Evolutionary conservation across 2,888 invertebrate genomes (phyloP), one percentile per base, ranked within the genome.

Genomic region (Hyles lineata): DNA sequence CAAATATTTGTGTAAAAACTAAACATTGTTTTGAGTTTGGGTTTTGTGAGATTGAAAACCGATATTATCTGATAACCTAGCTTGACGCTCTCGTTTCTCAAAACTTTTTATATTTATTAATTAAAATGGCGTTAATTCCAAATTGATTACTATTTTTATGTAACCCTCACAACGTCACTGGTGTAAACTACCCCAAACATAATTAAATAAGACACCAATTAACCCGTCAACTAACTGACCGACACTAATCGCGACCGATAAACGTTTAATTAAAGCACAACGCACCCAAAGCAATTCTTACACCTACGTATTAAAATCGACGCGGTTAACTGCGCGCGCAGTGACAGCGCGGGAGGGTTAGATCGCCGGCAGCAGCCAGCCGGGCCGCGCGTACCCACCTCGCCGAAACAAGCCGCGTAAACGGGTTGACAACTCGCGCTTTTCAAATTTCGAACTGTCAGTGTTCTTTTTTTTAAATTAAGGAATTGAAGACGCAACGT

Each of bases 341-440:
- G 73, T 74, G 71, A 78, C 71, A 80, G 87, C 83, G 88, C 82
- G 84, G 87, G 79, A 74, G 76, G 78, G 78, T 85, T 89, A 94
- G 90, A 92, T 82, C 89, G 93, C 93, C 94, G 94, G 92, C 91
- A 94, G 94, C 93, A 79, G 81, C 87, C 93, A 91, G 93, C 94
- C 90, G 90, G 94, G 94, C 90, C 84, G 88, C 94, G 91, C 94
- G 94, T 90, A 87, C 88, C 83, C 80, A 84, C 77, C 82, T 85
- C 81, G 82, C 77, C 80, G 80, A 89, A 84, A 87, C 90, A 91
- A 92, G 92, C 91, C 92, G 84, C 84, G 79, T 87, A 84, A 83
- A 79, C 82, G 81, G 80, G 83, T 87, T 84, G 85, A 86, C 90
- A 93, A 90, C 91, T 89, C 88, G 89, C 90, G 88, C 91, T 87